phyloP scores from a whole-genome alignment of 1,140 invertebrate species.

The Panulirus ornatus region DNA sequence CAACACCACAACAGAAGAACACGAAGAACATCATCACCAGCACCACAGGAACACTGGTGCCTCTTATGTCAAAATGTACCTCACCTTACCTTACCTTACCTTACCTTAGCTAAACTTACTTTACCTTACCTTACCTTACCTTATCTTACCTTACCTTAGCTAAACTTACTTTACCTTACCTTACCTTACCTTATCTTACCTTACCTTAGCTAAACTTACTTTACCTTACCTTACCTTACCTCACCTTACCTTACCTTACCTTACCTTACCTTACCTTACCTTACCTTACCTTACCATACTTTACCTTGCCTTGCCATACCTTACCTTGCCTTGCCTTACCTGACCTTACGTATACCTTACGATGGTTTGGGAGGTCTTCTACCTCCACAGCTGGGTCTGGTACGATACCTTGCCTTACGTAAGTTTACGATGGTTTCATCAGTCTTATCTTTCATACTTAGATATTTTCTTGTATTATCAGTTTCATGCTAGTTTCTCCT shows the following conservation, averaged over 20 bases:
- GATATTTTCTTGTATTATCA: too few species aligned
- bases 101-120: neutral
- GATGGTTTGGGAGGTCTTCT: too few species aligned
- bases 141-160: neutral
- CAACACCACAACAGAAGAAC: too few species aligned
- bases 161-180: neutral
- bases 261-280: neutral
- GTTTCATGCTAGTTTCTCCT: too few species aligned
- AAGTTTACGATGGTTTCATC: neutral
- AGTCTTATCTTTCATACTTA: neutral
- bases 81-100: constrained; percentile 7
- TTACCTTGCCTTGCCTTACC: too few species aligned
- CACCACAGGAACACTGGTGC: too few species aligned
- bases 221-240: constrained; percentile 4
- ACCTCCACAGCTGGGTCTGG: too few species aligned
- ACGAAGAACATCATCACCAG: too few species aligned
- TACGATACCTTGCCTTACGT: neutral
- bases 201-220: too few species aligned
- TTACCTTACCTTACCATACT: neutral
- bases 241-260: neutral
- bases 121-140: constrained; percentile 17
- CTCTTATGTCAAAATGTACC: too few species aligned
- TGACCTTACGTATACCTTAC: too few species aligned
- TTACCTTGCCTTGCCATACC: too few species aligned
- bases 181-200: neutral